phyloP scores from a whole-genome alignment of 1,140 invertebrate genomes.

The Drosophila repletoides region DNA sequence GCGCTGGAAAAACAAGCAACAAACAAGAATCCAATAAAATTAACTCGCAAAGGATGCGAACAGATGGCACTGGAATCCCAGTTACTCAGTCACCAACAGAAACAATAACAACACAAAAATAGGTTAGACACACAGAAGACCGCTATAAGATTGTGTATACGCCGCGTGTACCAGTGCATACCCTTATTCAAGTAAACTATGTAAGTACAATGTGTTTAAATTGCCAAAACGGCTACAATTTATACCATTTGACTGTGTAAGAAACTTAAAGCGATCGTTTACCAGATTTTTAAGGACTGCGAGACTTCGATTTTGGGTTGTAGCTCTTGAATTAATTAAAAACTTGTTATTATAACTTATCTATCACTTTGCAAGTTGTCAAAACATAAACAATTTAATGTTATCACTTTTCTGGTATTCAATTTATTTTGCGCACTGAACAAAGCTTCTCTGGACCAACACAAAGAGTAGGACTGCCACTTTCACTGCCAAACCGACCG shows the following conservation, averaged over 20 bases:
- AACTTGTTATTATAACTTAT: background rate
- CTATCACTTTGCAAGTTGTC: conserved; percentile 9
- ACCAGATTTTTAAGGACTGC: conserved; percentile 41
- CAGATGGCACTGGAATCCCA: conserved; percentile 5
- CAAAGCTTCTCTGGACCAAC: conserved; percentile 5
- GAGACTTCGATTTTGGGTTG: background rate
- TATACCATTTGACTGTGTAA: conserved; percentile 47
- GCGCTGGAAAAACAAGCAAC: conserved; percentile 4
- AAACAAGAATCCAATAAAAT: conserved; percentile 37
- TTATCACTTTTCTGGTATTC: conserved; percentile 12
- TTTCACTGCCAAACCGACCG: conserved; percentile 79
- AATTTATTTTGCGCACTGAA: conserved; percentile 36
- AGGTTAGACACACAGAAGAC: conserved; percentile 41
- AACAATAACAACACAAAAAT: conserved; percentile 49
- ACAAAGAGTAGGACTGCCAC: conserved; percentile 21
- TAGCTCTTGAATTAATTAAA: conserved; percentile 7
- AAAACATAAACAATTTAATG: background rate
- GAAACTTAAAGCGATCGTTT: conserved; percentile 49
- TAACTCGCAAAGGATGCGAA: conserved; percentile 13
- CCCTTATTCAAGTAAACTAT: too few relatives aligned
- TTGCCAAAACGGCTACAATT: conserved; percentile 44
- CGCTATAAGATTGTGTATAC: conserved; percentile 52
- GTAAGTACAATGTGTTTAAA: conserved; percentile 55
- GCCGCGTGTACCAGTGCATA: conserved; percentile 38
- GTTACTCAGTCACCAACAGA: conserved; percentile 31